These are phyloP conservation scores for Agrilus planipennis DNA, from an alignment of 1,140 invertebrate species.

Conservation along the genomic window DNA sequence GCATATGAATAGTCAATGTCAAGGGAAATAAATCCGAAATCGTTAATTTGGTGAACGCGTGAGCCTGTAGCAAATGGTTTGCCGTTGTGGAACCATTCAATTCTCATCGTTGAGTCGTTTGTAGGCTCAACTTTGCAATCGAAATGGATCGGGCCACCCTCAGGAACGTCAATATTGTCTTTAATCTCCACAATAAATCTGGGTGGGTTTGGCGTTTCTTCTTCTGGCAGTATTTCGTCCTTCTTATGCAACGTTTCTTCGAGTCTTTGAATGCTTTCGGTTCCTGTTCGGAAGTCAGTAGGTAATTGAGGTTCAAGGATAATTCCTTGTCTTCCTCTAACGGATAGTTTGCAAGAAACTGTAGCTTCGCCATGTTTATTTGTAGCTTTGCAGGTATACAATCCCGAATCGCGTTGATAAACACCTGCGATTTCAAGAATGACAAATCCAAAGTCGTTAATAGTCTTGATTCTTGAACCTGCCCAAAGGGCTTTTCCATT, in stretches of 20 bases:
- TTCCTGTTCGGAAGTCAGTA: conserved; percentile 71
- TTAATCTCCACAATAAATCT: conserved; percentile 75
- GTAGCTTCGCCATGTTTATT: conserved; percentile 84
- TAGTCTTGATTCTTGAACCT: conserved; percentile 80
- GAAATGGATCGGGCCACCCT: conserved; percentile 81
- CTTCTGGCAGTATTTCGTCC: conserved; percentile 68
- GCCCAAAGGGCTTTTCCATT: conserved; percentile 82
- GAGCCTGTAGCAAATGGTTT: conserved; percentile 78
- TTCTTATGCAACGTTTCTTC: conserved; percentile 81
- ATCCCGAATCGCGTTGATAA: conserved; percentile 75
- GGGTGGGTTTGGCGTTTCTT: conserved; percentile 76
- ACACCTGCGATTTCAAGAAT: conserved; percentile 83
- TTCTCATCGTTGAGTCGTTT: conserved; percentile 74
- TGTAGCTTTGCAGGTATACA: conserved; percentile 85
- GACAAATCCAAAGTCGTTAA: conserved; percentile 89
- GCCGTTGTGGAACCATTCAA: conserved; percentile 92
- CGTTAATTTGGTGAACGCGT: conserved; percentile 80
- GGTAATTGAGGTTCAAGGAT: conserved; percentile 84
- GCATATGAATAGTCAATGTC: conserved; percentile 79
- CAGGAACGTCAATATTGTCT: conserved; percentile 69
- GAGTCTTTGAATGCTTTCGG: conserved; percentile 78
- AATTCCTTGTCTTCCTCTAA: conserved; percentile 75
- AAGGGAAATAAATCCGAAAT: conserved; percentile 84
- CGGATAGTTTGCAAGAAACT: conserved; percentile 73
- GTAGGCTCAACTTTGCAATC: conserved; percentile 83